Percentiles rank a stretch among this genome's conserved stretches.
Evolutionary conservation across 2,888 invertebrate genomes (phyloP).

Genomic region (Isoperla grammatica): DNA sequence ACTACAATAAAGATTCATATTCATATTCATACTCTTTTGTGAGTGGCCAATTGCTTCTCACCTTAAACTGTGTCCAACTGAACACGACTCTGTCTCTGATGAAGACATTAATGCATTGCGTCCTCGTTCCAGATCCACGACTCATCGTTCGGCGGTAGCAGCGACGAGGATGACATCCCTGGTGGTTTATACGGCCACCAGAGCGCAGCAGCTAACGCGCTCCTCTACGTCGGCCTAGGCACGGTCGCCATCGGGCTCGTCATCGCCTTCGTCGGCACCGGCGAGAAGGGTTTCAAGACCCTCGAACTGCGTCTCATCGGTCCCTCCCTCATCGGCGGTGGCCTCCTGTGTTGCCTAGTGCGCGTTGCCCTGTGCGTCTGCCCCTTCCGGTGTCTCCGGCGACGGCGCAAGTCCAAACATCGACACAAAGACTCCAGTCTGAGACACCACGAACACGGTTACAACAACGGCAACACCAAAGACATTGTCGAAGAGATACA

Average conservation of each 20-base stretch:
- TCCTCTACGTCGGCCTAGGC: conserved; percentile 79
- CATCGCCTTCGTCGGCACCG: conserved; percentile 84
- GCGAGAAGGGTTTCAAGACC: conserved; percentile 83
- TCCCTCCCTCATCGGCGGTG: conserved; percentile 72
- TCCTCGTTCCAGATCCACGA: conserved; percentile 64
- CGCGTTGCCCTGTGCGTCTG: conserved; percentile 80
- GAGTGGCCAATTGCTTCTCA: no score
- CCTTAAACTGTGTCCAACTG: no score
- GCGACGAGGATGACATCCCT: conserved; percentile 48
- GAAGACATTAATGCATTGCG: not conserved
- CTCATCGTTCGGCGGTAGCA: conserved; percentile 72
- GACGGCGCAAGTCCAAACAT: conserved; percentile 33
- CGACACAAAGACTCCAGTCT: conserved; percentile 22
- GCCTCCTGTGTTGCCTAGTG: conserved; percentile 75
- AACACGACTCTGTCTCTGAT: no score
- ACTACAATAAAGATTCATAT: no score
- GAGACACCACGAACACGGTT: conserved; percentile 46
- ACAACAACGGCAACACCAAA: conserved; percentile 20
- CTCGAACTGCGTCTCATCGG: conserved; percentile 81
- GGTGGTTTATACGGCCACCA: conserved; percentile 46
- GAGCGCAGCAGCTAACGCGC: conserved; percentile 76
- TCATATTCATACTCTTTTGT: no score
- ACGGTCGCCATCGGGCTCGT: conserved; percentile 78
- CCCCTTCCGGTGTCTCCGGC: conserved; percentile 66
- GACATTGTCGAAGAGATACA: conserved; percentile 29